Evolutionary conservation across 2,113 vertebrate genomes (phyloP).

Genomic region (Leucoraja erinaceus): DNA sequence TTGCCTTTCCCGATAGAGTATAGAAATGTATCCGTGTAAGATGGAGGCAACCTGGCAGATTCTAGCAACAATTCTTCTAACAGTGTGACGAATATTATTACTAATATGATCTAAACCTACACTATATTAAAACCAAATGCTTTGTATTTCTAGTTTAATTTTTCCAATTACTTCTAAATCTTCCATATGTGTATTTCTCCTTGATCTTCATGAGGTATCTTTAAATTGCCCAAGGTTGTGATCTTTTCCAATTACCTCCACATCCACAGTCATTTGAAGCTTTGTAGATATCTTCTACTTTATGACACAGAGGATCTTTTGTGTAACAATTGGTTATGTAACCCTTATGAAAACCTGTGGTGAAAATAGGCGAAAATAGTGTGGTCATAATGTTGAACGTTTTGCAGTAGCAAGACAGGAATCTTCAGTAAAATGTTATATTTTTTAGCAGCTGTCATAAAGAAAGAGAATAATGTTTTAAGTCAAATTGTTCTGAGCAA

Average conservation of each 20-base stretch:
- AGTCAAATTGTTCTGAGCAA: conserved; percentile 41
- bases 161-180: neutral
- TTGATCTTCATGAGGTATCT: conserved; percentile 23
- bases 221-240: neutral
- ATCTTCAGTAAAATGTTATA: conserved; percentile 10
- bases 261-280: neutral
- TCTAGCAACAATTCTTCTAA: neutral
- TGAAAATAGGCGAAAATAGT: conserved; percentile 41
- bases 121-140: neutral
- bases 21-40: too few species aligned
- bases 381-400: conserved; percentile 39
- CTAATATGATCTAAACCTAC: neutral
- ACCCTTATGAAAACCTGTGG: conserved; percentile 17
- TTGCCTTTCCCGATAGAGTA: too few species aligned
- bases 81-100: neutral
- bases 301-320: neutral
- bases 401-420: conserved; percentile 36
- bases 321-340: conserved; percentile 23
- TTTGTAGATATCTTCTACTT: neutral
- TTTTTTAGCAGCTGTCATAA: conserved; percentile 41
- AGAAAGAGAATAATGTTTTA: conserved; percentile 41
- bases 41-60: neutral
- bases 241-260: conserved; percentile 4
- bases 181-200: conserved; percentile 17
- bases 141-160: neutral